A percentile compares a stretch with the other conserved stretches of the same genome.
Evolutionary conservation across 2,113 vertebrate genomes (phyloP).

Genomic region (Brachypteracias leptosomus): DNA sequence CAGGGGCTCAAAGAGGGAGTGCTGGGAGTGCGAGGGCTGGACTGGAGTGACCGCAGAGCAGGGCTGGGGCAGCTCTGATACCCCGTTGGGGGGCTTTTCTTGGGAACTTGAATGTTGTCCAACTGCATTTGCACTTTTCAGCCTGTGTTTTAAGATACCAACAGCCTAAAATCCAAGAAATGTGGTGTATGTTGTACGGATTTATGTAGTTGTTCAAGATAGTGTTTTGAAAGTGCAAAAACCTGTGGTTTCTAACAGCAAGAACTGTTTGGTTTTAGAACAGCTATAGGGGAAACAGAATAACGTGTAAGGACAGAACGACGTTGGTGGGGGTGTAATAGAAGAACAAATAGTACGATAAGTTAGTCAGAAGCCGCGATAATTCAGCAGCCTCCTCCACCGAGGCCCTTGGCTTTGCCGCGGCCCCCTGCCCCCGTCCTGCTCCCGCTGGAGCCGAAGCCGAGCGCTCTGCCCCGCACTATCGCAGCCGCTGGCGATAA

Average conservation of each 20-base stretch:
- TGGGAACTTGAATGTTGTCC: background rate
- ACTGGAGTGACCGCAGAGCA: rapidly evolving
- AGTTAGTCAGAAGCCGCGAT: too few species aligned
- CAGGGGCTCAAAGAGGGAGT: rapidly evolving
- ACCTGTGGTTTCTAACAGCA: background rate
- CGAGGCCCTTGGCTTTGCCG: background rate
- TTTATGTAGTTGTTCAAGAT: background rate
- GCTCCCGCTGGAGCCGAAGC: background rate
- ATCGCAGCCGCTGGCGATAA: background rate
- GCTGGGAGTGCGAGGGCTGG: background rate
- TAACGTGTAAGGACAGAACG: rapidly evolving
- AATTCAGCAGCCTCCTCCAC: background rate
- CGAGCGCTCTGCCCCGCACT: too few species aligned
- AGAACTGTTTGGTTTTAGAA: background rate
- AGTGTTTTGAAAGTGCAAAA: background rate
- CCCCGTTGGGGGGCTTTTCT: rapidly evolving
- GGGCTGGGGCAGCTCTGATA: rapidly evolving
- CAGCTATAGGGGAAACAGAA: background rate
- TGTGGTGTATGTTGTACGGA: rapidly evolving
- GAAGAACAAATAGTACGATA: rapidly evolving
- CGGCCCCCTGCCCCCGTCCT: too few species aligned
- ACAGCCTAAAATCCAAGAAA: background rate
- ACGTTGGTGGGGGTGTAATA: background rate
- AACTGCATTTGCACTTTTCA: background rate
- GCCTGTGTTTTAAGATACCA: background rate